A percentile compares a stretch with the other conserved stretches of the same genome.
phyloP scores from a whole-genome alignment of 1,140 invertebrate species.

The Aphis gossypii region DNA sequence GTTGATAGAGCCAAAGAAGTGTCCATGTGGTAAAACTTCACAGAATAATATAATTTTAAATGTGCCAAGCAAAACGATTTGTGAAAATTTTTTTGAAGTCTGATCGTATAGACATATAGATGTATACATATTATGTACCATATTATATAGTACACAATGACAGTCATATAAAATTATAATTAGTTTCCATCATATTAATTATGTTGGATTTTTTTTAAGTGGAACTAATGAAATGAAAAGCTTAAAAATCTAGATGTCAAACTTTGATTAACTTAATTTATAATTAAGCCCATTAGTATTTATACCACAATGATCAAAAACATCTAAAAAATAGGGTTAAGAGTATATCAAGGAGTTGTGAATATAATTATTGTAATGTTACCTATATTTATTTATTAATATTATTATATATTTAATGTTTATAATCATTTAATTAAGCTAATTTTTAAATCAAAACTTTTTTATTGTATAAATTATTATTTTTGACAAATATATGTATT shows the following conservation, averaged over 20 bases:
- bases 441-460: conserved; percentile 38
- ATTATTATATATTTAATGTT: not conserved
- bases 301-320: not conserved
- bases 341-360: not conserved
- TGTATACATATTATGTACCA: conserved; percentile 13
- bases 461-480: conserved; percentile 31
- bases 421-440: not conserved
- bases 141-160: conserved; percentile 8
- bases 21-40: conserved; percentile 56
- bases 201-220: not conserved
- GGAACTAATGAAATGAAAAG: not conserved
- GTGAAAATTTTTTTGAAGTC: conserved; percentile 53
- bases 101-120: conserved; percentile 51
- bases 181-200: not conserved
- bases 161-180: conserved; percentile 36
- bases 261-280: not conserved
- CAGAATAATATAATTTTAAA: not conserved
- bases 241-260: not conserved
- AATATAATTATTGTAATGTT: conserved; percentile 6
- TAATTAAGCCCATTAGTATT: not conserved
- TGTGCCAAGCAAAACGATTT: conserved; percentile 56
- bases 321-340: not conserved
- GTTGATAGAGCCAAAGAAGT: conserved; percentile 58
- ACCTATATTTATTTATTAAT: conserved; percentile 48
- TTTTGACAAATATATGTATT: not conserved